Conservation (phyloP, 2,888 invertebrate genomes). For the Aproaerema taeniolella region DNA sequence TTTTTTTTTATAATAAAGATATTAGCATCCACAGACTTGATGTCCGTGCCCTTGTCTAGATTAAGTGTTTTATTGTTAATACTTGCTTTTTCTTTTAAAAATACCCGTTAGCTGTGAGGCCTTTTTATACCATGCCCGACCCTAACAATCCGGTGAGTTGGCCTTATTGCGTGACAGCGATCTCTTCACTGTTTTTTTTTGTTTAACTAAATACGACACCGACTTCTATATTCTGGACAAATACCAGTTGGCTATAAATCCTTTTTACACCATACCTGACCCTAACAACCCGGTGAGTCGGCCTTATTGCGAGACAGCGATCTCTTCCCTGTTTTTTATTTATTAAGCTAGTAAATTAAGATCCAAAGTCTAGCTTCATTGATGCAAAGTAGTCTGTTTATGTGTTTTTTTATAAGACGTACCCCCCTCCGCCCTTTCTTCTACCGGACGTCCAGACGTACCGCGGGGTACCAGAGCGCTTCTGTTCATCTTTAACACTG, state of each 20-base stretch:
- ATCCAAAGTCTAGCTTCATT: no score
- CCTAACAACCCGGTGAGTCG: constrained; percentile 37
- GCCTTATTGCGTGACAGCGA: not conserved
- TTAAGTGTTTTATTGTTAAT: no score
- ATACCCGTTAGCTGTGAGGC: constrained; percentile 96
- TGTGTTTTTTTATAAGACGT: no score
- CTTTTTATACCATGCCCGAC: constrained; percentile 99
- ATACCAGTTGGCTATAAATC: constrained; percentile 97
- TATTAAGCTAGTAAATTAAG: no score
- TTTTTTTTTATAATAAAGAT: no score
- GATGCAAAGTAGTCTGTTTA: no score
- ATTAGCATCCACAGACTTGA: not conserved
- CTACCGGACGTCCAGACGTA: no score
- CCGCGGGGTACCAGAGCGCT: no score
- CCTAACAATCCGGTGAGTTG: constrained; percentile 37
- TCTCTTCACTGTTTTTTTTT: not conserved
- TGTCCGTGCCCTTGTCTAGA: not conserved
- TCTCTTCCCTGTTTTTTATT: not conserved
- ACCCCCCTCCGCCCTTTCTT: no score
- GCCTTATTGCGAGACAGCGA: not conserved
- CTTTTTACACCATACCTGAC: constrained; percentile 99
- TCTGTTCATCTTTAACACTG: no score
- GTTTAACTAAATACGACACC: no score
- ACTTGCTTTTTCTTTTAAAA: constrained; percentile 99
- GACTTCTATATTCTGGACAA: no score